phyloP scores from a whole-genome alignment of 1,140 invertebrate genomes.

The Euborellia annulipes region DNA sequence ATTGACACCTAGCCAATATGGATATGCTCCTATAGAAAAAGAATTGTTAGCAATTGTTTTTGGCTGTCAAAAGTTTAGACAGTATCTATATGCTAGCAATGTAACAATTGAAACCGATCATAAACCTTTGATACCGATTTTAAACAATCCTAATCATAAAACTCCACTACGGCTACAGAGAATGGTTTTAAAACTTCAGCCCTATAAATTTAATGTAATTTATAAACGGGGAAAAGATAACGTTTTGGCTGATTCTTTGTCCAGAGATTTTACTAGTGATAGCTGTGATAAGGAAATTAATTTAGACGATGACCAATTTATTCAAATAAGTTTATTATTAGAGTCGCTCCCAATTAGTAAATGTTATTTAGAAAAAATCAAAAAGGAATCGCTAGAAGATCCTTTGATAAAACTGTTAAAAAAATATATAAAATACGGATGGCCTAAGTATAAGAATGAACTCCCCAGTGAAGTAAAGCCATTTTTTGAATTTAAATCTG shows the following conservation, averaged over 20 bases:
- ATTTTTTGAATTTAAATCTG: no score
- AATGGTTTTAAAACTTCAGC: constrained; percentile 27
- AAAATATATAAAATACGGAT: not conserved
- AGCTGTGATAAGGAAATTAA: not conserved
- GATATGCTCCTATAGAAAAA: constrained; percentile 29
- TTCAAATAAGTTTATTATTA: no score
- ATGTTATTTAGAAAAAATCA: not conserved
- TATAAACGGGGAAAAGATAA: constrained; percentile 11
- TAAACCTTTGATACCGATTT: constrained; percentile 25
- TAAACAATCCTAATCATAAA: constrained; percentile 24
- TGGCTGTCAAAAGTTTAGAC: constrained; percentile 25
- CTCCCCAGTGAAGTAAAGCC: no score
- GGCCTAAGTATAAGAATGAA: no score
- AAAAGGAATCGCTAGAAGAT: not conserved
- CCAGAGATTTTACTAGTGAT: not conserved
- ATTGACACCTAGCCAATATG: constrained; percentile 16
- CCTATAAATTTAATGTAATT: constrained; percentile 20
- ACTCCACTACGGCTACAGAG: constrained; percentile 26
- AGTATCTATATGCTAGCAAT: constrained; percentile 25
- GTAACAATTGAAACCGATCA: constrained; percentile 32
- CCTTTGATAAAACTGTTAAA: not conserved
- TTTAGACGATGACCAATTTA: no score
- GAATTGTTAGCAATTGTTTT: constrained; percentile 33
- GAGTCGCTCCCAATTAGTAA: not conserved
- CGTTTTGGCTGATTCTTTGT: constrained; percentile 2